Evolutionary conservation across 2,113 vertebrate genomes (phyloP).

Genomic region (Arothron firmamentum): DNA sequence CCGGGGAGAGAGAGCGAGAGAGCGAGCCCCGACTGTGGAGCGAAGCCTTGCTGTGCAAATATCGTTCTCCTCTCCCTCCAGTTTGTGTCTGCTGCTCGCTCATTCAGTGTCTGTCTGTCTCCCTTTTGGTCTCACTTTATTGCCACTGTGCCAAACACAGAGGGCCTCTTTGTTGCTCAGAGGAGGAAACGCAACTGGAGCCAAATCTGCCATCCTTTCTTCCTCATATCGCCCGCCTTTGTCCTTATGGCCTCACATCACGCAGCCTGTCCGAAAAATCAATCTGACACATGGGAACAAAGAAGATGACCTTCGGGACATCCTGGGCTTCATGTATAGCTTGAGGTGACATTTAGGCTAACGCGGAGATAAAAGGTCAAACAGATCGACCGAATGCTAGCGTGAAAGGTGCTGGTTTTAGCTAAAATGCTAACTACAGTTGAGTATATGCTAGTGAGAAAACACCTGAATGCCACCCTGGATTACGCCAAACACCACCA

Average conservation of each 20-base stretch:
- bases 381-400: slow-evolving; percentile 7
- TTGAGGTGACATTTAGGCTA: slow-evolving; percentile 40
- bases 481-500: background rate
- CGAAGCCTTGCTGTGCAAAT: slow-evolving; percentile 46
- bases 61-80: slow-evolving; percentile 26
- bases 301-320: too few species aligned
- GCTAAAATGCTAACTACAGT: background rate
- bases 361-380: slow-evolving; percentile 49
- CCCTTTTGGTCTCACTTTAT: slow-evolving; percentile 18
- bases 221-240: slow-evolving; percentile 67
- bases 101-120: slow-evolving; percentile 16
- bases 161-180: slow-evolving; percentile 66
- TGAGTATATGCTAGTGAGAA: too few species aligned
- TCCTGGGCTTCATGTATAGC: slow-evolving; percentile 9
- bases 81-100: background rate
- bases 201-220: slow-evolving; percentile 59
- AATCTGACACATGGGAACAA: slow-evolving; percentile 40
- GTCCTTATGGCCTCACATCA: slow-evolving; percentile 47
- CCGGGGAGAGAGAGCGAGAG: slow-evolving; percentile 13
- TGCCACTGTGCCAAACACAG: slow-evolving; percentile 59
- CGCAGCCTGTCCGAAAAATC: slow-evolving; percentile 34
- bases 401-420: background rate
- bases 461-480: too few species aligned
- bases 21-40: slow-evolving; percentile 26
- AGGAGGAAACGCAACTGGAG: slow-evolving; percentile 62